Conservation (phyloP, 2,888 invertebrate genomes). For the Ptilodon capucinus region DNA sequence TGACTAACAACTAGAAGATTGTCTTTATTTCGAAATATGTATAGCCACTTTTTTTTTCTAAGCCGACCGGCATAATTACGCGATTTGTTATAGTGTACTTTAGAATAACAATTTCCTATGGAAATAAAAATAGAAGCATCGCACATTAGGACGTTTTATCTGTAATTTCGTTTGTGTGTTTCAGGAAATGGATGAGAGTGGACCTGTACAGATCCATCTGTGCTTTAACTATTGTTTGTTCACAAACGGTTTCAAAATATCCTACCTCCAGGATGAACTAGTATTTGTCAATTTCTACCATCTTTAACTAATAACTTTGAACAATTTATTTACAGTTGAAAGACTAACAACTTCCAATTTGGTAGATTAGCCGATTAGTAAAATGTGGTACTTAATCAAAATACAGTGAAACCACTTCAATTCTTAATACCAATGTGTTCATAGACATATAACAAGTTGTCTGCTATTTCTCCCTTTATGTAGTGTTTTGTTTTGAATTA, state of each 20-base stretch:
- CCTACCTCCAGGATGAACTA: neutral
- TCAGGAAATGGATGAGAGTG: constrained; percentile 18
- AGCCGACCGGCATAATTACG: constrained; percentile 34
- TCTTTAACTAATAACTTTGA: neutral
- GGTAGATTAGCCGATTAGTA: no score
- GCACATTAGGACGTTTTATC: constrained; percentile 24
- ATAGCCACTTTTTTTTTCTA: constrained; percentile 3
- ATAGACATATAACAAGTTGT: neutral
- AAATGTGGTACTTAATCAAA: no score
- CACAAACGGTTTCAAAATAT: neutral
- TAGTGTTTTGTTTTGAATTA: neutral
- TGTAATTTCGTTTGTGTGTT: constrained; percentile 20
- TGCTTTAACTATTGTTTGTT: neutral
- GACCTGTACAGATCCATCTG: neutral
- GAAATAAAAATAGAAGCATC: constrained; percentile 50
- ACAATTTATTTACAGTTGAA: neutral
- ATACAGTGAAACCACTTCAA: no score
- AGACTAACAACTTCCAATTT: neutral
- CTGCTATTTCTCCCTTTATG: neutral
- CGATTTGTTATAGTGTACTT: constrained; percentile 52
- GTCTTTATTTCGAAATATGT: constrained; percentile 19
- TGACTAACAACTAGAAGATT: constrained; percentile 5
- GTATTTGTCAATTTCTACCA: neutral
- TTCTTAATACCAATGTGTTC: no score
- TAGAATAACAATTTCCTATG: constrained; percentile 58